phyloP scores from a whole-genome alignment of 2,797 vertebrate genomes.

The Sparus aurata region DNA sequence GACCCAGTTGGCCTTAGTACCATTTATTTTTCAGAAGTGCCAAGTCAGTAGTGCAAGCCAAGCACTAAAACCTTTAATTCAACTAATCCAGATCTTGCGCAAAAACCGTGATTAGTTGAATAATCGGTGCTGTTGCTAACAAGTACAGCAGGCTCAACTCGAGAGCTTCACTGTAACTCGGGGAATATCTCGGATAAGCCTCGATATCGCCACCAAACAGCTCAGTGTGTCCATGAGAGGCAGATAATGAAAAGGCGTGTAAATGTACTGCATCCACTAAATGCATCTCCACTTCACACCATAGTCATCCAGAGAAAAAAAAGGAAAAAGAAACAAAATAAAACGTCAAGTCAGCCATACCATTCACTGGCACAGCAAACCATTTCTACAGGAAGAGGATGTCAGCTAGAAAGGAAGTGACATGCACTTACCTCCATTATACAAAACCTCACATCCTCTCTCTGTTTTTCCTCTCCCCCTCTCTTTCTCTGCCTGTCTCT shows the following conservation, averaged over 20 bases:
- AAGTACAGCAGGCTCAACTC: conserved; percentile 36
- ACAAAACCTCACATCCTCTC: conserved; percentile 80
- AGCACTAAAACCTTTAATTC: conserved; percentile 63
- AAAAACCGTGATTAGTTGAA: conserved; percentile 72
- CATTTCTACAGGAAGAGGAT: conserved; percentile 62
- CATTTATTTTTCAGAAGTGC: conserved; percentile 23
- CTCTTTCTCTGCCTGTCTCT: conserved; percentile 69
- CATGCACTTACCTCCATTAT: conserved; percentile 79
- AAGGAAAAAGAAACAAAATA: conserved; percentile 4
- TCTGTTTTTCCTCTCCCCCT: conserved; percentile 66
- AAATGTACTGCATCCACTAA: conserved; percentile 63
- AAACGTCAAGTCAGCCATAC: conserved; percentile 71
- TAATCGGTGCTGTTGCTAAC: conserved; percentile 33
- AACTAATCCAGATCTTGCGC: conserved; percentile 66
- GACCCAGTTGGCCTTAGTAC: conserved; percentile 8
- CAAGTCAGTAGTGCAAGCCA: conserved; percentile 63
- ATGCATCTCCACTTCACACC: conserved; percentile 72
- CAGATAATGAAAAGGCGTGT: conserved; percentile 59
- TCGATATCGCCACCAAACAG: conserved; percentile 64
- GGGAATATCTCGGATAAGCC: conserved; percentile 53
- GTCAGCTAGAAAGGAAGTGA: conserved; percentile 74
- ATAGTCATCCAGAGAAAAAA: conserved; percentile 55
- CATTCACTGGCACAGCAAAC: conserved; percentile 73
- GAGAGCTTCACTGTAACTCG: conserved; percentile 37
- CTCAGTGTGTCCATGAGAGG: conserved; percentile 56